Conservation (phyloP, 1,140 invertebrate genomes). For the Cotesia typhae region DNA sequence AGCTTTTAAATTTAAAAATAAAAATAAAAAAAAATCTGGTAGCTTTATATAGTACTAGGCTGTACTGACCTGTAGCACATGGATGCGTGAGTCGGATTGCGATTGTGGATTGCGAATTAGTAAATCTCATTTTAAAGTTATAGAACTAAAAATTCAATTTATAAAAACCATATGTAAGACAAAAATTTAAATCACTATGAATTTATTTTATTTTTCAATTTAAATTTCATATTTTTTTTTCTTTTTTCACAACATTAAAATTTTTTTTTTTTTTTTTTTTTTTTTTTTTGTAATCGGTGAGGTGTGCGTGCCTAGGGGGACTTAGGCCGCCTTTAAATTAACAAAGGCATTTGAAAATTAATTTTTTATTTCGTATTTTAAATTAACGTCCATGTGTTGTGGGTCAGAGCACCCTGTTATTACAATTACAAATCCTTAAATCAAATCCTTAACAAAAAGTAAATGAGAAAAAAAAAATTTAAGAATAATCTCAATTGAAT, state of each 20-base stretch:
- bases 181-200: constrained; percentile 29
- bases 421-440: constrained; percentile 23
- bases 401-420: constrained; percentile 64
- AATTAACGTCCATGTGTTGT: constrained; percentile 65
- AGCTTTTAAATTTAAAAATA: no score
- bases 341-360: constrained; percentile 22
- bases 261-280: constrained; percentile 28
- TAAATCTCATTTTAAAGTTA: constrained; percentile 27
- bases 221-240: constrained; percentile 18
- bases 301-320: constrained; percentile 41
- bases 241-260: constrained; percentile 29
- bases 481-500: constrained; percentile 22
- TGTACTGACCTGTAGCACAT: constrained; percentile 68
- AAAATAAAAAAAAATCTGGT: constrained; percentile 44
- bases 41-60: constrained; percentile 64
- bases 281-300: constrained; percentile 39
- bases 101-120: constrained; percentile 54
- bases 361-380: constrained; percentile 41
- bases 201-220: constrained; percentile 14
- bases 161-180: constrained; percentile 26
- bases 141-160: constrained; percentile 36
- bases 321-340: constrained; percentile 26
- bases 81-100: constrained; percentile 60
- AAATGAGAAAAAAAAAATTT: constrained; percentile 20
- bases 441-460: constrained; percentile 26